Evolutionary conservation across 2,888 invertebrate species (phyloP), one percentile per base, ranked within the genome.

Genomic region (Patella depressa): DNA sequence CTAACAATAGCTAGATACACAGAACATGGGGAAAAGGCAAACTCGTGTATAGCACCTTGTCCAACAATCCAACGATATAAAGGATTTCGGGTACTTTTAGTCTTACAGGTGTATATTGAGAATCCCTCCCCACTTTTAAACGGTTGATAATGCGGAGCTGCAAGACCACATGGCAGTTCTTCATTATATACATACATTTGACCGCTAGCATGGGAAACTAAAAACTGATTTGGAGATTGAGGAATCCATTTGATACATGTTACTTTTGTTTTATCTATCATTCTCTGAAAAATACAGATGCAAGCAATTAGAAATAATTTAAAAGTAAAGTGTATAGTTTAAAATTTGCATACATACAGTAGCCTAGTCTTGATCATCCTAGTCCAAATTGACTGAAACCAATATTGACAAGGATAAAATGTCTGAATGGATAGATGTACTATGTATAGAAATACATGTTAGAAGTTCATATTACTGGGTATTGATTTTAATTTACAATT

Each of bases 191-290:
- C 95, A 93, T 99, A 99, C 88, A 99, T 94, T 91, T 98, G 97
- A 29, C 99, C 99, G 79, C 98, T 98, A 81, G 96, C 95, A 92
- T 99, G 98, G 74, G 98, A 96, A 79, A 97, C 96, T 87, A 99
- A 93, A 92, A 99, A 99, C 87, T 97, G 94, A 90, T 97, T 97
- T 86, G 96, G 95, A 73, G 97, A 98, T 78, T 96, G 96, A 29
- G 99, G 99, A 86, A 99, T 95, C 99, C 99, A 99, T 89, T 96
- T 95, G 90, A 99, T 95, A 93, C 99, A 99, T 70, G 99, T 99
- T 87, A 99, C 97, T 89, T 96, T 95, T 73, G 95, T 96, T 92
- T 97, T 98, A 92, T 98, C 98, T 90, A 98, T 97, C 90, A 96
- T 93, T 92, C 97, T 94, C 96, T 96, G 94, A 82, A 94, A 94